Conservation (phyloP, 2,888 invertebrate genomes). For the Halictus quadricinctus region DNA sequence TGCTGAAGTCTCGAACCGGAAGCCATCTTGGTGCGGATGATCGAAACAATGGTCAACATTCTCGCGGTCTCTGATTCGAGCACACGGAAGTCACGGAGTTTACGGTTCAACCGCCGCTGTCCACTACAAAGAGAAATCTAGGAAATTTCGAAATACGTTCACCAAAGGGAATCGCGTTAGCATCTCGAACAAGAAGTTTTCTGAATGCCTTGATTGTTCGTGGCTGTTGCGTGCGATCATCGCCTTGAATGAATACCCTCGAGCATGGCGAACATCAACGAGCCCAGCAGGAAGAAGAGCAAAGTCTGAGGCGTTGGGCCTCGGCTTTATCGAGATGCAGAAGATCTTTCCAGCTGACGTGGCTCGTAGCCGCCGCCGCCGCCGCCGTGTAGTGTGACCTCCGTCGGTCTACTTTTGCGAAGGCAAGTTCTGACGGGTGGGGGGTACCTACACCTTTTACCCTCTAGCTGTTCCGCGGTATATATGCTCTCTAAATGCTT, state of each 20-base stretch:
- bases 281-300: slow-evolving; percentile 34
- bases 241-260: neutral
- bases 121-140: neutral
- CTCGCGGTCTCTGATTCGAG: neutral
- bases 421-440: slow-evolving; percentile 35
- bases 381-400: slow-evolving; percentile 54
- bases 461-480: slow-evolving; percentile 37
- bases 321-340: slow-evolving; percentile 57
- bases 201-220: slow-evolving; percentile 7
- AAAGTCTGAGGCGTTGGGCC: slow-evolving; percentile 30
- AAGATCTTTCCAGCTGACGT: slow-evolving; percentile 68
- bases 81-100: neutral
- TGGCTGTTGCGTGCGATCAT: neutral
- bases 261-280: neutral
- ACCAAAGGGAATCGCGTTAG: neutral
- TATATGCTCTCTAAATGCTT: slow-evolving; percentile 37
- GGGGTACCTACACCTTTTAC: slow-evolving; percentile 56
- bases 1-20: neutral
- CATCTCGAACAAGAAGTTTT: neutral
- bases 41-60: neutral
- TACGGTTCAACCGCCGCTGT: neutral
- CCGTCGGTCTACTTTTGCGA: slow-evolving; percentile 67
- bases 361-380: slow-evolving; percentile 39
- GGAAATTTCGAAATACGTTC: neutral
- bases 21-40: neutral